Evolutionary conservation across 2,888 invertebrate species (phyloP), one percentile per base, ranked within the genome.

Genomic region (Drosophila fungiperda): DNA sequence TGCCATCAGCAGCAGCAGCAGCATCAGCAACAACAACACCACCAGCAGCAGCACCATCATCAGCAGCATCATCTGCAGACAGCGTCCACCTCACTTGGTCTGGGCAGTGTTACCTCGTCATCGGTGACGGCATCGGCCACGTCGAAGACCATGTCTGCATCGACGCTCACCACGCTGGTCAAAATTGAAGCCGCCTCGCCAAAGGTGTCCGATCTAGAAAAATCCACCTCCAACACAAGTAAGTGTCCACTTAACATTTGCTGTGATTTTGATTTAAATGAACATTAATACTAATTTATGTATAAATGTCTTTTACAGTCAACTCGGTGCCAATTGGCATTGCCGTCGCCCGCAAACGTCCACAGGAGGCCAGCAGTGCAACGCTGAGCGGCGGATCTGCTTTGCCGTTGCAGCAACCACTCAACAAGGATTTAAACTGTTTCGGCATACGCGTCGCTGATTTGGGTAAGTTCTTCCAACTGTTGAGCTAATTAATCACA

Each of bases 321-420:
- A 94, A 94, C 90, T 94, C 94, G 55, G 97, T 97, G 92, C 97
- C 97, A 82, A 96, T 97, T 82, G 97, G 97, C 69, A 97, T 97
- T 83, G 97, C 97, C 38, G 96, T 97, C 76, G 97, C 97, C 57
- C 94, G 97, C 79, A 97, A 97, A 92, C 94, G 97, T 89, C 88
- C 92, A 23, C 91, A 91, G 78, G 92, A 92, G 70, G 73, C 86
- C 49, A 72, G 94, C 54, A 74, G 40, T 62, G 67, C 67, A 59
- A 17, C 78, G 66, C 57, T 92, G 40, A 85, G 83, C 72, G 85
- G 85, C 69, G 81, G 91, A 64, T 65, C 89, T 52, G 67, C 90
- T 57, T 71, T 91, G 80, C 90, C 92, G 7, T 67, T 91, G 71
- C 91, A 91, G 69, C 92, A 90, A 65, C 83, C 91, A 67, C 83